Evolutionary conservation across 1,140 invertebrate species (phyloP), one percentile per base, ranked within the genome.

Genomic region (Thalassaphorura encarpata): DNA sequence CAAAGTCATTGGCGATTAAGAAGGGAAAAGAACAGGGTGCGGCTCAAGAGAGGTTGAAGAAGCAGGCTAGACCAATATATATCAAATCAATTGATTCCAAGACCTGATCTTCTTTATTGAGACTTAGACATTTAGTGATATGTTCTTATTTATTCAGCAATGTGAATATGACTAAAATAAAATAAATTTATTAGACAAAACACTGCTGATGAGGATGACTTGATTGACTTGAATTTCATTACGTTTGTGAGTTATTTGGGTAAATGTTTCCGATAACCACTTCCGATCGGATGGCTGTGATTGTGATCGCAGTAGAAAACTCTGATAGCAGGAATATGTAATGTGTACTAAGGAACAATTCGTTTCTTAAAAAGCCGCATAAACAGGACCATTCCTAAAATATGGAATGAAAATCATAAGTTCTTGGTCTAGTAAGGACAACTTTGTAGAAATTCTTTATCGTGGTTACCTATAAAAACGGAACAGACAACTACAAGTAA

Each of bases 391-490:
- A 88, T 88, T 69, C 78, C 81, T 83, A 69, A 15, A 77, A 78
- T 64, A 58, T 54, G 42, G 61, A 28, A 33, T 47, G 58, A 43
- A 54, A 48, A 62, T 58, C 54, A 56, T 56, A 33, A 48, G 28
- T 45, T 40, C 41, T 23, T 21, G 49, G 24, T 26, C 39, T 11
- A 40, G 31, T 51, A 52, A 4, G 16, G 19, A 19, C 21, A 1
- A 24, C 28, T 23, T 48, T 33, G 28, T 13, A 43, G 26, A 50
- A n/a, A 21, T 16, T 62, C 77, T 83, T 80, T 74, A n/a, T n/a
- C n/a, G n/a, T n/a, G n/a, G n/a, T n/a, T n/a, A 89, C 85, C 85
- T 54, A 95, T 83, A 74, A 95, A 96, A 58, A 87, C 83, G 46
- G 83, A 73, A 64, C 89, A 77, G 24, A 95, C 89, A 57, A 89